Evolutionary conservation across 1,140 invertebrate genomes (phyloP).

Genomic region (Daktulosphaira vitifoliae): DNA sequence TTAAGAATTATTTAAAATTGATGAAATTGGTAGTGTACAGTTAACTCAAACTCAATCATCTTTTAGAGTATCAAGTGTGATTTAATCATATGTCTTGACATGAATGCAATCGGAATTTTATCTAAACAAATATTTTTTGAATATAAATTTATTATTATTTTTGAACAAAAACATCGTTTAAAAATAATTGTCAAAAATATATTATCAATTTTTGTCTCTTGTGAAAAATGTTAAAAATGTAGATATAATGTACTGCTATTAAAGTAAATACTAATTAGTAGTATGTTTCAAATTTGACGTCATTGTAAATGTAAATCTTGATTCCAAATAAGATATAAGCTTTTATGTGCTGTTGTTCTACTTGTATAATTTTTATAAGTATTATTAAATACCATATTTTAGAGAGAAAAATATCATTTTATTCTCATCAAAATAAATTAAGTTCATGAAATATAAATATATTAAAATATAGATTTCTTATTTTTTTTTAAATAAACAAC

Average conservation of each 20-base stretch:
- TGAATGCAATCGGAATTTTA: slow-evolving; percentile 45
- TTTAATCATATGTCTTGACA: slow-evolving; percentile 63
- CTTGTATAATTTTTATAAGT: slow-evolving; percentile 55
- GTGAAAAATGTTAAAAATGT: background rate
- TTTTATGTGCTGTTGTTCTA: slow-evolving; percentile 57
- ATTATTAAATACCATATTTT: too few relatives aligned
- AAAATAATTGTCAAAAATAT: too few relatives aligned
- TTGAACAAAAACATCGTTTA: too few relatives aligned
- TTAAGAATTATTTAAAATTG: slow-evolving; percentile 56
- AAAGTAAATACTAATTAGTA: too few relatives aligned
- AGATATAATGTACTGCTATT: too few relatives aligned
- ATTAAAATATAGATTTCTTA: too few relatives aligned
- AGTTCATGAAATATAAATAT: too few relatives aligned
- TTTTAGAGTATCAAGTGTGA: slow-evolving; percentile 54
- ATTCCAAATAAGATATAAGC: slow-evolving; percentile 74
- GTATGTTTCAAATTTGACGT: slow-evolving; percentile 38
- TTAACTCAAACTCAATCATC: slow-evolving; percentile 53
- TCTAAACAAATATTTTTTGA: background rate
- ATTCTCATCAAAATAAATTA: too few relatives aligned
- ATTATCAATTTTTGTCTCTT: too few relatives aligned
- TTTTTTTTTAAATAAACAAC: too few relatives aligned
- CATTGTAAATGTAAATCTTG: slow-evolving; percentile 59
- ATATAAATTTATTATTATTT: too few relatives aligned
- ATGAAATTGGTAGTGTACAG: slow-evolving; percentile 61
- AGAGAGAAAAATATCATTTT: too few relatives aligned